Percentiles rank a stretch among this genome's conserved stretches.
phyloP scores from a whole-genome alignment of 1,140 invertebrate species.

The Bombus fervidus region DNA sequence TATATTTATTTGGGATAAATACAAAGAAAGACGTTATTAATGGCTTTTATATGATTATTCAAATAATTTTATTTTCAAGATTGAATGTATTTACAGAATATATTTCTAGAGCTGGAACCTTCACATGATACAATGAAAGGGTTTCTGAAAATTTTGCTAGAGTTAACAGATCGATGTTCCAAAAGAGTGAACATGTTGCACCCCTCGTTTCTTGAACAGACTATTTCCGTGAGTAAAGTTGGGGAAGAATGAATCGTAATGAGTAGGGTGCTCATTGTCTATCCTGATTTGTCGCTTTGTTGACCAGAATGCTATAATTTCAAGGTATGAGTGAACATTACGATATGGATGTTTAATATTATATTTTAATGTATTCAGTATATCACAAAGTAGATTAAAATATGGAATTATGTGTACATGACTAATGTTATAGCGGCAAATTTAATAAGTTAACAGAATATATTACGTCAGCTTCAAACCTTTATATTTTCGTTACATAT shows the following conservation, averaged over 20 bases:
- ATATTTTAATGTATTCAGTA: neutral
- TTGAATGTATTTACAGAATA: neutral
- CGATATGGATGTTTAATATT: neutral
- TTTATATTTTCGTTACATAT: neutral
- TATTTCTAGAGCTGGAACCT: neutral
- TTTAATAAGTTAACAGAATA: constrained; percentile 43
- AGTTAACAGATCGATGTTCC: constrained; percentile 31
- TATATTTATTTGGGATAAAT: too few relatives aligned
- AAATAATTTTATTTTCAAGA: neutral
- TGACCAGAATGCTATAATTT: neutral
- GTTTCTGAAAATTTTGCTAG: constrained; percentile 18
- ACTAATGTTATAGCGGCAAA: constrained; percentile 37
- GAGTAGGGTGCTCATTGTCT: constrained; percentile 16
- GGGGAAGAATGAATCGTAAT: constrained; percentile 37
- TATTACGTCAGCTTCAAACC: constrained; percentile 1
- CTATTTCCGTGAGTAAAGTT: neutral
- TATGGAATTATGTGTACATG: neutral
- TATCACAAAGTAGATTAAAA: neutral
- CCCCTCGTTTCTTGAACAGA: neutral
- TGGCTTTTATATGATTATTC: neutral
- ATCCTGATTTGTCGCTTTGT: constrained; percentile 36
- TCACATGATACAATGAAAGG: neutral
- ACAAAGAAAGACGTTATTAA: neutral
- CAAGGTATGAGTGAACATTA: neutral
- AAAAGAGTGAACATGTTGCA: constrained; percentile 31